Conservation (phyloP, 2,113 vertebrate species). For the Halcyon malimbica region DNA sequence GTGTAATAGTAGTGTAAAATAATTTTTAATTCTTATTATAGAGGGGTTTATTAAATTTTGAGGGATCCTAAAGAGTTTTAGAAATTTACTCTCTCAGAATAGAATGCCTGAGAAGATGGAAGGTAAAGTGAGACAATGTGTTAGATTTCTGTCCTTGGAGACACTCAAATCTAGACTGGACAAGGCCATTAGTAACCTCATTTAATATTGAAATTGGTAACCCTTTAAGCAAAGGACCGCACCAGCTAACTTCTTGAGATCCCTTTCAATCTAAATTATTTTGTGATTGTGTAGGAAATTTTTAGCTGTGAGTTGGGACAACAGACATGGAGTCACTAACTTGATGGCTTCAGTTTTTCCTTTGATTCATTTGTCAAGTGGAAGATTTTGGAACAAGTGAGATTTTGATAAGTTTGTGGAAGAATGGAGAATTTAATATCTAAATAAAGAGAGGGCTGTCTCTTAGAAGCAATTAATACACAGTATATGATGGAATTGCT, state of each 20-base stretch:
- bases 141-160: neutral
- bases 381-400: neutral
- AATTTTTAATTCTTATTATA: neutral
- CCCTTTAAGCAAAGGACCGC: neutral
- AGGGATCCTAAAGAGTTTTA: neutral
- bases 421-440: neutral
- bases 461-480: neutral
- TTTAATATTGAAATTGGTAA: neutral
- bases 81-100: neutral
- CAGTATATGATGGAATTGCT: neutral
- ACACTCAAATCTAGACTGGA: neutral
- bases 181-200: neutral
- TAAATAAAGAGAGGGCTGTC: neutral
- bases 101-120: neutral
- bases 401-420: neutral
- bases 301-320: neutral
- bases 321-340: too few species aligned
- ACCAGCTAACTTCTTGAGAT: neutral
- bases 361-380: neutral
- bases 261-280: neutral
- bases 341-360: neutral
- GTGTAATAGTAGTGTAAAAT: neutral
- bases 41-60: neutral
- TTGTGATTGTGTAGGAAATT: neutral
- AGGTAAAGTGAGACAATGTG: accelerated